phyloP scores from a whole-genome alignment of 92 coral and sea anemone species.

The Meandrina meandrites region DNA sequence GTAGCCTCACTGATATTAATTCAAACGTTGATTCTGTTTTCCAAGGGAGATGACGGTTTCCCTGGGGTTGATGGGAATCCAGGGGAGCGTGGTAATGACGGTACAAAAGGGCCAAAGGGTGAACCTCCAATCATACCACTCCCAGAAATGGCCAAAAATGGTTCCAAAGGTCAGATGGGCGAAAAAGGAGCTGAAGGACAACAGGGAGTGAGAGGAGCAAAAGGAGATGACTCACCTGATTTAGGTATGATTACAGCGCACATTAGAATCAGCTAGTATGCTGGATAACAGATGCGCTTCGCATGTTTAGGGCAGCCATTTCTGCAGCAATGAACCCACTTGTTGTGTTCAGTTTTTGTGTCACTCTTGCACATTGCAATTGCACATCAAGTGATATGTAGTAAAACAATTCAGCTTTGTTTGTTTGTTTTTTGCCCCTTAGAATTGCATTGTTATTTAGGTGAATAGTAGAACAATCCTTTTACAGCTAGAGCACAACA shows the following conservation, averaged over 20 bases:
- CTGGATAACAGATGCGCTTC: not conserved
- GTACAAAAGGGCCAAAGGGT: not conserved
- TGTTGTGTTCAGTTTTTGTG: no score
- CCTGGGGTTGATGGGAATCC: slow-evolving; percentile 18
- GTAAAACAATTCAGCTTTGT: no score
- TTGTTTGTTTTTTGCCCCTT: no score
- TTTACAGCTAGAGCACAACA: no score
- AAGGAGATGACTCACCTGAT: slow-evolving; percentile 5
- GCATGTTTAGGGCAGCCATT: not conserved
- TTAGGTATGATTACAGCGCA: not conserved
- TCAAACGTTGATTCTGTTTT: not conserved
- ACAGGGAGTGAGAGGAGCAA: slow-evolving; percentile 25
- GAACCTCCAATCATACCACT: not conserved
- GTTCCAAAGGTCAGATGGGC: not conserved
- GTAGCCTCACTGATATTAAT: no score
- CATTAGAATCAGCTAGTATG: no score
- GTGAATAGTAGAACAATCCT: no score
- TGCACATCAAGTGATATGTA: no score
- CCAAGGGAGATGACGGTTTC: slow-evolving; percentile 24
- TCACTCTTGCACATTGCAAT: no score
- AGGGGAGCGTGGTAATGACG: not conserved
- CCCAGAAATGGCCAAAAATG: not conserved
- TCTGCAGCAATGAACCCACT: no score
- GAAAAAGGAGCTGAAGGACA: not conserved
- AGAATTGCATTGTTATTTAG: no score